These are phyloP conservation scores for Elymnias hypermnestra DNA, from an alignment of 1,140 invertebrate genomes.

Conservation along the genomic window DNA sequence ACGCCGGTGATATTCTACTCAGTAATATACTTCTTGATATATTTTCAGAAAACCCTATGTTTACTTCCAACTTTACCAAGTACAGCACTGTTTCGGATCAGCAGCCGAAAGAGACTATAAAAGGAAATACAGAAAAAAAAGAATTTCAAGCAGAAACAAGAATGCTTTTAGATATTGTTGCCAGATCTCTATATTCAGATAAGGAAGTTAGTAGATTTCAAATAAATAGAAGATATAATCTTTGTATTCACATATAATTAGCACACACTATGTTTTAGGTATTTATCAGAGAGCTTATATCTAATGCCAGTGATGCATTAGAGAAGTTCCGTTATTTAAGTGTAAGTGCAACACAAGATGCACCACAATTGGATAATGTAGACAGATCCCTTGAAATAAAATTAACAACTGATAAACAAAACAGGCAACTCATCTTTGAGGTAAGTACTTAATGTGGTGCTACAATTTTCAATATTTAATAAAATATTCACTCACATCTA, in stretches of 20 bases:
- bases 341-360: slow-evolving; percentile 76
- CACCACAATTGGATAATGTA: slow-evolving; percentile 58
- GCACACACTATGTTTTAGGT: no score
- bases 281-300: slow-evolving; percentile 96
- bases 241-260: no score
- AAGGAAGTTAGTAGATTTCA: slow-evolving; percentile 85
- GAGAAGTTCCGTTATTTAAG: slow-evolving; percentile 92
- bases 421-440: slow-evolving; percentile 90
- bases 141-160: slow-evolving; percentile 98
- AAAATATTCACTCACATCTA: no score
- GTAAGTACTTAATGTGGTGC: no score
- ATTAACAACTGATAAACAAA: slow-evolving; percentile 92
- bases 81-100: slow-evolving; percentile 50
- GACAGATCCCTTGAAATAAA: slow-evolving; percentile 89
- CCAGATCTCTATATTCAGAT: slow-evolving; percentile 97
- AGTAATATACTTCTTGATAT: neutral
- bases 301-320: slow-evolving; percentile 97
- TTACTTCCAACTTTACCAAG: slow-evolving; percentile 24
- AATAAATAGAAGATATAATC: neutral
- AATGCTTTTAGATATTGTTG: slow-evolving; percentile 97
- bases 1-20: no score
- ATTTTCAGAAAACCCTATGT: slow-evolving; percentile 13
- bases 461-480: no score
- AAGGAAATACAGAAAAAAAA: slow-evolving; percentile 78
- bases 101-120: slow-evolving; percentile 71